Evolutionary conservation across 1,140 invertebrate species (phyloP), one percentile per base, ranked within the genome.

Genomic region (Nixonia krombeini): DNA sequence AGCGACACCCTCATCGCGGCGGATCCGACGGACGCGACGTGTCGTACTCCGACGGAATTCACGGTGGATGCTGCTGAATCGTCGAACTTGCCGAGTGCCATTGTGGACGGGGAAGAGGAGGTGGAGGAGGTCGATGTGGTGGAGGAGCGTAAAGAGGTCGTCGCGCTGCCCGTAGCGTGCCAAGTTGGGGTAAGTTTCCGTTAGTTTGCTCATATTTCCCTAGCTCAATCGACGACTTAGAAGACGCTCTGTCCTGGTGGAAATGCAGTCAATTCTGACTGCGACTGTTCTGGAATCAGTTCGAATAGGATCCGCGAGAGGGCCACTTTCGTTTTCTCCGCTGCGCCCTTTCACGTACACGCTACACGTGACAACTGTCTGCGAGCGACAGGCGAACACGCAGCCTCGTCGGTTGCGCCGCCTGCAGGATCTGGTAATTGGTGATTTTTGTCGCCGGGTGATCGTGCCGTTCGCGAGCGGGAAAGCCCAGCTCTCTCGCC

Each of bases 1-100:
- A 81, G 70, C 33, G 76, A 83, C 35, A 83, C 80, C 0, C 56
- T 83, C 8, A 80, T 83, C 13, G 80, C 77, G 0, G 80, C 82
- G 47, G 47, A 70, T 16, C 71, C 67, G 16, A n/a, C 63, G 53
- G 17, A 21, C 21, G 21, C 21, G 6, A 3, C 21, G 21, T 21
- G 21, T 21, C 65, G 75, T 21, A 5, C 35, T 37, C 23, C 21
- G 28, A 28, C 35, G 7, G 46, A 67, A 2, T 50, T 26, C 28
- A 40, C 47, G 3, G 51, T 38, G 10, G 42, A 63, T 3, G 33
- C 6, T 7, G 15, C 31, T 15, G 55, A 25, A 31, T 28, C 42
- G 0, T 13, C 9, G 10, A 46, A 15, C 4, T 28, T 10, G 6
- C 4, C 42, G 12, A 28, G 7, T 18, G 25, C 2, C 26, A 10